Conservation (phyloP, 2,797 vertebrate genomes). For the Brotula barbata region DNA sequence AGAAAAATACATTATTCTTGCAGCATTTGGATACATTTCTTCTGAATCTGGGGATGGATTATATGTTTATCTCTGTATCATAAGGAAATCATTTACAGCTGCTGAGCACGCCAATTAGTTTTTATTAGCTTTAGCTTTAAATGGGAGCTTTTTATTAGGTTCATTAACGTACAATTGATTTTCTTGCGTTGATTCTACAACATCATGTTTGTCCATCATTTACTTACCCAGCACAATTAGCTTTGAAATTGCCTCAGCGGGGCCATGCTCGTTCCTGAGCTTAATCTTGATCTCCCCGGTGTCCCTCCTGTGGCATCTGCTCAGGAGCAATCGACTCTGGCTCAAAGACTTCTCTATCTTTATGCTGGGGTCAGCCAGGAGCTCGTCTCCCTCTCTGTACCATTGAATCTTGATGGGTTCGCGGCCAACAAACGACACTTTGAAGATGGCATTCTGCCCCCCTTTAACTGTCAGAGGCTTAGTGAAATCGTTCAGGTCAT, state of each 20-base stretch:
- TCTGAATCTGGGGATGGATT: not conserved
- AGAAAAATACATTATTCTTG: slow-evolving; percentile 3
- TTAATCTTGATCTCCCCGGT: slow-evolving; percentile 85
- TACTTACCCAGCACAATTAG: slow-evolving; percentile 84
- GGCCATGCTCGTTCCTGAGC: slow-evolving; percentile 84
- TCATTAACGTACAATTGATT: too few species aligned
- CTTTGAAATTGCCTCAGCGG: slow-evolving; percentile 74
- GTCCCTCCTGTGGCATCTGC: slow-evolving; percentile 80
- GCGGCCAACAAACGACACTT: slow-evolving; percentile 81
- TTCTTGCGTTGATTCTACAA: too few species aligned
- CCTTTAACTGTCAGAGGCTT: slow-evolving; percentile 81
- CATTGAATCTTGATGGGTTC: slow-evolving; percentile 82
- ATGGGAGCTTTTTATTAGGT: not conserved
- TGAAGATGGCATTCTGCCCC: slow-evolving; percentile 81
- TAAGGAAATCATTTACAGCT: not conserved
- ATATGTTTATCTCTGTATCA: not conserved
- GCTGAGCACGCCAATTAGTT: too few species aligned
- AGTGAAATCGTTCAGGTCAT: slow-evolving; percentile 73
- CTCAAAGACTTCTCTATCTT: slow-evolving; percentile 75
- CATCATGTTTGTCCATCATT: not conserved
- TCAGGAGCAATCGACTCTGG: slow-evolving; percentile 81
- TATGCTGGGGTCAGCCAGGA: slow-evolving; percentile 68
- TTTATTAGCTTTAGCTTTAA: too few species aligned
- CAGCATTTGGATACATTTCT: slow-evolving; percentile 8
- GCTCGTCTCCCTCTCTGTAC: slow-evolving; percentile 82